Base-by-base conservation (phyloP, 2,888 invertebrate genomes). In the Mythimna vitellina region DNA sequence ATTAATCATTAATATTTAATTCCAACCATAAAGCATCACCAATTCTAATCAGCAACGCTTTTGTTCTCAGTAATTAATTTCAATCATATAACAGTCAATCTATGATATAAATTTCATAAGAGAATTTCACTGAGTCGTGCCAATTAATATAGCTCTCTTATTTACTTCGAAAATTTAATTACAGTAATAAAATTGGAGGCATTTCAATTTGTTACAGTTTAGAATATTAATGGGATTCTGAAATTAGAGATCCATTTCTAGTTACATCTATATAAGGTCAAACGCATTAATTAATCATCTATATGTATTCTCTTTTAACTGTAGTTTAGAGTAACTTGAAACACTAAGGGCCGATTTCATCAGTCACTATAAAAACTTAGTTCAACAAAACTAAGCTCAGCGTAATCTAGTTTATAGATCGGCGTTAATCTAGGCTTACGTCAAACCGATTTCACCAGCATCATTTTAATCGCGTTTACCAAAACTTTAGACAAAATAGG, bases 1-100 rank as follows among this genome's bases (percentile, higher is more conserved):
- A 49, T 58, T 9, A 69, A 54, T 51, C 1, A 63, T 65, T 49
- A 25, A 51, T 51, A 9, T n/a, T 51, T 8, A 51, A 64, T 29
- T 65, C 73, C 25, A 67, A 65, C 53, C 64, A 73, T 66, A 61
- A 73, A 81, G 53, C 57, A 25, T 22, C n/a, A 54, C 56, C 54
- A 77, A 81, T 65, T 73, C 51, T 61, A 73, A 81, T 78, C 42
- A 81, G 54, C 25, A 63, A 70, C 58, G 74, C 82, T 81, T 76
- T 78, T 81, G 82, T 78, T 71, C 67, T 78, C 35, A 70, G 53
- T 70, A 81, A 81, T 81, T 80, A 81, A 78, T 74, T 81, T 80
- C 57, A 78, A 68, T 78, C 78, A 60, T 68, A 57, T 81, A 81
- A 78, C 65, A 66, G 70, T 74, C 67, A 66, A 81, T 61, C 49